These are phyloP conservation scores for Benitochromis conjunctus DNA, from an alignment of 2,113 vertebrate genomes.

Conservation along the genomic window DNA sequence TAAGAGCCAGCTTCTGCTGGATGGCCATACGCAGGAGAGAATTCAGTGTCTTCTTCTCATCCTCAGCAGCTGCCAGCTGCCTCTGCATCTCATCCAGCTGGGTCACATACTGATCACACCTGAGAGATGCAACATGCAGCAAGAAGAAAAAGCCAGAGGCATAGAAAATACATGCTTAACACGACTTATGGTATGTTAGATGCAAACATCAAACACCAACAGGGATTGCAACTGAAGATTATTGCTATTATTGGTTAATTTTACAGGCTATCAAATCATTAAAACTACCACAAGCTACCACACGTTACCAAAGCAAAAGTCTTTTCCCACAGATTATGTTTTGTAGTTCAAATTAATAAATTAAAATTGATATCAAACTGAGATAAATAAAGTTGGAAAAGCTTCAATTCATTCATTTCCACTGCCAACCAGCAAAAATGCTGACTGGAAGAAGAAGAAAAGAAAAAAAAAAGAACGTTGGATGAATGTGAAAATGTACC, in stretches of 20 bases:
- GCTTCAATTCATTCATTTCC: not conserved
- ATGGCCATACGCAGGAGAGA: conserved; percentile 81
- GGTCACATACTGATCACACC: conserved; percentile 81
- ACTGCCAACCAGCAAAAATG: not conserved
- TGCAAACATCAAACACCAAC: not conserved
- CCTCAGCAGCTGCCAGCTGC: conserved; percentile 78
- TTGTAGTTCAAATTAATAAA: not conserved
- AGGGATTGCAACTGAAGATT: not conserved
- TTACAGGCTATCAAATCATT: not conserved
- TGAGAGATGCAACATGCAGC: conserved; percentile 54
- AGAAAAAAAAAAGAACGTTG: not conserved
- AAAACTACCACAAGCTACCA: not conserved
- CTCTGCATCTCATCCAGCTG: conserved; percentile 82
- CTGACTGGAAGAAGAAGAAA: not conserved
- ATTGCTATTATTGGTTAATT: not conserved
- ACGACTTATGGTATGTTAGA: not conserved
- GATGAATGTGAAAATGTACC: not conserved
- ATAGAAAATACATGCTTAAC: not conserved
- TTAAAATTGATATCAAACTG: not conserved
- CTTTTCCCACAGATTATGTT: not conserved
- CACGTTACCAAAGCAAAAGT: not conserved
- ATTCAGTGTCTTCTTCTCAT: conserved; percentile 81
- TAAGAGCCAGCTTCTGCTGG: conserved; percentile 80
- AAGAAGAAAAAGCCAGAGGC: not conserved
- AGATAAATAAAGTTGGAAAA: not conserved